Base-by-base conservation (phyloP, 2,888 invertebrate genomes). In the Ichneumon xanthorius region DNA sequence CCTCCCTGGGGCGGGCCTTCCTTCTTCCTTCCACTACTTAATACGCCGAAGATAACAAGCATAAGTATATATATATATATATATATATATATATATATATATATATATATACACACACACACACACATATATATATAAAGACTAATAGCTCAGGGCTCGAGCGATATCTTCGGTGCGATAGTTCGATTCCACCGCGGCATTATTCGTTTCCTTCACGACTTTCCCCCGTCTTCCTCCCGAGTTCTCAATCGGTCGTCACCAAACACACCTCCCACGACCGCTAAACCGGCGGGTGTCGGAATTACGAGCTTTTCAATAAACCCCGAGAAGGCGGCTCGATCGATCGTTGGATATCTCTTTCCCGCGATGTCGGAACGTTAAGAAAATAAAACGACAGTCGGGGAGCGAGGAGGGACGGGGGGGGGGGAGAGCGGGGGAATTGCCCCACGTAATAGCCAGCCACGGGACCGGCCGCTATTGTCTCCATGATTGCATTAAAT, bases 281-380 rank as follows among this genome's bases (percentile, higher is more conserved):
- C 33, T 22, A 14, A 77, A 55, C 48, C 65, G 30, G 53, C 33
- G 67, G 68, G 70, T 72, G 65, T 61, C 67, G 53, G 75, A 81
- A 75, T 86, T 84, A 65, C 86, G 78, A 86, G 84, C 63, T 78
- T 76, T 72, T 58, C 72, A 80, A 86, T 83, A 83, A 83, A 80
- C 80, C 58, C 65, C n/a, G 55, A 75, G 79, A 70, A 65, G 71
- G 48, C 61, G n/a, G 40, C 68, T 68, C 81, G 65, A 86, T 81
- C 77, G 75, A 84, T 86, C 75, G 72, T 19, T 63, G 33, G 72
- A 50, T 73, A 80, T 86, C 81, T 45, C 40, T 50, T 45, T 45
- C n/a, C 61, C 40, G 76, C 22, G 81, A 84, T 84, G 75, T 75
- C 58, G 33, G 11, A 70, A 70, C 50, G 19, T 75, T 37, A 63